These are phyloP conservation scores for Drosophila macrospina DNA, from an alignment of 2,888 invertebrate genomes.

Conservation along the genomic window DNA sequence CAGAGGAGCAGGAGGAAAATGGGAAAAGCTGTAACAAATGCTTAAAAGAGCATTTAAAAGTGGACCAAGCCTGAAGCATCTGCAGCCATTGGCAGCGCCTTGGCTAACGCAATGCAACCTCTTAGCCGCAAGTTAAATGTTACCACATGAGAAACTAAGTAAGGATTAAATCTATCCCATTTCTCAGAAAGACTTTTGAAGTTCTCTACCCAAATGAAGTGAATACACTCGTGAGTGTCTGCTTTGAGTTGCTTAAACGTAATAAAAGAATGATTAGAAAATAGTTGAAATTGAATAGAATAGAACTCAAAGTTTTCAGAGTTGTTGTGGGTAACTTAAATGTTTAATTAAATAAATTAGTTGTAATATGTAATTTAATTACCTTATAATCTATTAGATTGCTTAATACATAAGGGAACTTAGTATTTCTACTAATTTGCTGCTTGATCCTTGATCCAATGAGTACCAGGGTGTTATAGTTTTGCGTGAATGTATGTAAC, in stretches of 20 bases:
- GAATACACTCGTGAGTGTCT: too few relatives aligned
- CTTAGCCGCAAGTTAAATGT: slow-evolving; percentile 2
- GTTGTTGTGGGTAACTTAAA: too few relatives aligned
- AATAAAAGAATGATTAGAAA: too few relatives aligned
- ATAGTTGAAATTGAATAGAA: too few relatives aligned
- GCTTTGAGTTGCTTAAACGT: background rate
- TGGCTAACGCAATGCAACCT: slow-evolving; percentile 2
- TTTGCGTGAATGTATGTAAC: too few relatives aligned
- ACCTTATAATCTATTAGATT: too few relatives aligned
- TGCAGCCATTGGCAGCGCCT: slow-evolving; percentile 19
- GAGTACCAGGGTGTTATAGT: too few relatives aligned
- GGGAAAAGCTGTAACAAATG: slow-evolving; percentile 6
- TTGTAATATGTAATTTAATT: background rate
- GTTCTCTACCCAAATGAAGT: background rate
- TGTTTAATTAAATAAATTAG: too few relatives aligned
- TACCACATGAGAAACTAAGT: slow-evolving; percentile 21
- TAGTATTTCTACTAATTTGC: too few relatives aligned
- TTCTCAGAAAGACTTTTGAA: background rate
- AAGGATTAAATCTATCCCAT: background rate
- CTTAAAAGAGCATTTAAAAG: slow-evolving; percentile 34
- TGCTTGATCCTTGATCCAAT: too few relatives aligned
- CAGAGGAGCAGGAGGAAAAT: background rate
- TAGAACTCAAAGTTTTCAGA: too few relatives aligned
- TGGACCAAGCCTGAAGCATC: slow-evolving; percentile 12
- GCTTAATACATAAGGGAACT: too few relatives aligned